phyloP scores from a whole-genome alignment of 2,797 vertebrate species.

The Manis pentadactyla region DNA sequence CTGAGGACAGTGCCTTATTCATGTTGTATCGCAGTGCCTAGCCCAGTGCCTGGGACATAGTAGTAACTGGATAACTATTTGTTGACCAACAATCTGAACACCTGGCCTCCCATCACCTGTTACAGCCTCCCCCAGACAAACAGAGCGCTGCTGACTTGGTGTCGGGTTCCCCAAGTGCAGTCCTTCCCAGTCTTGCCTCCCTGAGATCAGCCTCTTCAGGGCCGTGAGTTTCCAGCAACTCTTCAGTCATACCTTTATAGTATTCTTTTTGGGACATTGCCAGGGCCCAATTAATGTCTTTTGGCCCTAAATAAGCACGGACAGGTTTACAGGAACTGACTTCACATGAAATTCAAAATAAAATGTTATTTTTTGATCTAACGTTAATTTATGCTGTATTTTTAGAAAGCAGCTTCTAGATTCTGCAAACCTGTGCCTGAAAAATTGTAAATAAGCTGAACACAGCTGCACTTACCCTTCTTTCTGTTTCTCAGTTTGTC shows the following conservation, averaged over 20 bases:
- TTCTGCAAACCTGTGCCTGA: background rate
- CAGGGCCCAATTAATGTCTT: background rate
- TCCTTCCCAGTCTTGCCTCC: background rate
- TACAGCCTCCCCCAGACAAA: background rate
- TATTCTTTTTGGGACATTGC: background rate
- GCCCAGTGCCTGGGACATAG: background rate
- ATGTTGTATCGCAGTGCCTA: background rate
- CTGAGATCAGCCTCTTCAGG: background rate
- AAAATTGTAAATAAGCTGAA: background rate
- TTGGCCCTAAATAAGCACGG: background rate
- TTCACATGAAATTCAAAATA: background rate
- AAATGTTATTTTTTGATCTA: background rate
- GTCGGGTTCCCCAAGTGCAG: background rate
- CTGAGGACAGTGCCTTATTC: background rate
- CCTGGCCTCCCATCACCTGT: background rate
- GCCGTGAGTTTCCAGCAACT: background rate
- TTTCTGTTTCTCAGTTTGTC: background rate
- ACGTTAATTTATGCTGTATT: background rate
- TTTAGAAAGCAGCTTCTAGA: background rate
- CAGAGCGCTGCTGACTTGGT: accelerated
- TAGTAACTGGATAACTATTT: background rate
- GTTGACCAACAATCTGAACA: background rate
- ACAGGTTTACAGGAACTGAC: background rate
- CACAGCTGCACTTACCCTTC: background rate
- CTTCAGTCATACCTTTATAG: background rate